Evolutionary conservation across 2,797 vertebrate species (phyloP), one percentile per base, ranked within the genome.

Genomic region (Siniperca undulata): DNA sequence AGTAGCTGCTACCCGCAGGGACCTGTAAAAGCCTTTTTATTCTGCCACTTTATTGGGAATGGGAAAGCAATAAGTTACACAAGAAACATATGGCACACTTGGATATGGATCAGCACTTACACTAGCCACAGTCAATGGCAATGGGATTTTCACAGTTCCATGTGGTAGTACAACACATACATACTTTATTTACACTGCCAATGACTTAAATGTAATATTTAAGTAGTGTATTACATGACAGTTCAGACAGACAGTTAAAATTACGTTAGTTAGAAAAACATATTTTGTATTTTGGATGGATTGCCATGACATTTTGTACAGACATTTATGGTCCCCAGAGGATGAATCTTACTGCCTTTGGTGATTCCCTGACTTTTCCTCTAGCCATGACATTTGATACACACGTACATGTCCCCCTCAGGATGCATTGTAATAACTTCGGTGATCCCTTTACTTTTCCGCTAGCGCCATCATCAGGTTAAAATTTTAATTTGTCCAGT

Each of bases 11-110:
- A 88, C 93, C 93, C 91, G 38, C 87, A 82, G 92, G 93, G 94
- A 94, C 87, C 91, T 84, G 91, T 94, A 94, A 95, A 95, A 94
- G 89, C 89, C 91, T 89, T 94, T 94, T 94, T 94, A 95, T 95
- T 93, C 91, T 89, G 89, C 93, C 93, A 93, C 93, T 95, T 95
- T 94, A 94, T 93, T 94, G 93, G 88, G 88, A 93, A 93, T 90
- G 88, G 90, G 91, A 94, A 94, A 93, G 94, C 93, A 91, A 94
- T 95, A 93, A 92, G 90, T 94, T 93, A 91, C 92, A 91, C 83
- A 72, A 86, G 91, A 91, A 94, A 91, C 91, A 92, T 93, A 92
- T 90, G 93, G 91, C 75, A 77, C 87, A 52, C 89, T 92, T 83
- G 85, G 92, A 90, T 93, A 91, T 93, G 92, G 93, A 94, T 94